Conservation (phyloP, 2,113 vertebrate species). For the Eudyptes chrysolophus region DNA sequence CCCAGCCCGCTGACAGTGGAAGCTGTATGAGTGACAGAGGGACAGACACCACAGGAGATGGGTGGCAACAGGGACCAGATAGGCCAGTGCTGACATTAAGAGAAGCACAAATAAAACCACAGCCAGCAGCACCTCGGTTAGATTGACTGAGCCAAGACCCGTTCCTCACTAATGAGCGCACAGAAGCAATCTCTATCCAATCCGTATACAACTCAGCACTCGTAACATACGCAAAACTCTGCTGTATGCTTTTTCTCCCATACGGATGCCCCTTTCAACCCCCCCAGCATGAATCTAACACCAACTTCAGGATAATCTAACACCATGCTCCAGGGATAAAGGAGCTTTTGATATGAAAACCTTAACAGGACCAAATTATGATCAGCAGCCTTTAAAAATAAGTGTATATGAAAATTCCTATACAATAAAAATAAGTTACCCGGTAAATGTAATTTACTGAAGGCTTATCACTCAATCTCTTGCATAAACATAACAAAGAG, state of each 20-base stretch:
- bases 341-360: not conserved
- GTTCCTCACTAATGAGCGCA: fast-evolving
- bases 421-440: not conserved
- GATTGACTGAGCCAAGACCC: not conserved
- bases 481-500: not conserved
- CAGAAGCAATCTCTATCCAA: not conserved
- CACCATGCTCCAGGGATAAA: not conserved
- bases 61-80: not conserved
- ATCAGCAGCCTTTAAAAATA: not conserved
- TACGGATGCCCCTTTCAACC: fast-evolving
- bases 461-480: not conserved
- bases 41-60: not conserved
- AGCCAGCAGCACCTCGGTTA: not conserved
- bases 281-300: not conserved
- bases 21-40: not conserved
- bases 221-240: fast-evolving
- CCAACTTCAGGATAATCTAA: not conserved
- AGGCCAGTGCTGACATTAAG: not conserved
- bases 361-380: not conserved
- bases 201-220: not conserved
- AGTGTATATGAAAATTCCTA: not conserved
- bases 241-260: not conserved
- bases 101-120: not conserved
- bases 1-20: not conserved
- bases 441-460: not conserved